A percentile compares a stretch with the other conserved stretches of the same genome.
These are phyloP conservation scores for Zosterops borbonicus DNA, from an alignment of 2,113 vertebrate genomes.

Conservation along the genomic window DNA sequence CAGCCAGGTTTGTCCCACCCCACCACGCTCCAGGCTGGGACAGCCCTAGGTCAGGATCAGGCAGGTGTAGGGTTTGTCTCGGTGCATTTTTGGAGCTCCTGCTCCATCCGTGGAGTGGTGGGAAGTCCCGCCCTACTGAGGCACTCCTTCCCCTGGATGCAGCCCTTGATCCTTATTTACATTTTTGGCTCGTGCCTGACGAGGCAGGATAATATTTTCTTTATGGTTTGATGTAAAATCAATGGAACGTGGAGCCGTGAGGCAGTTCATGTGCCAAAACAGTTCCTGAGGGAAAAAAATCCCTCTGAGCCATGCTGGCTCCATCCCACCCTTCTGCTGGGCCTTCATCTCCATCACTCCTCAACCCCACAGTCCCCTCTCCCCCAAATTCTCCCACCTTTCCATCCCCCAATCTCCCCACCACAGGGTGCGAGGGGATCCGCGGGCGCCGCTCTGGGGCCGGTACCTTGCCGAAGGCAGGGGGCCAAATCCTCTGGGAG, in stretches of 20 bases:
- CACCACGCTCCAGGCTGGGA: rapidly evolving
- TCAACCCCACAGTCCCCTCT: rapidly evolving
- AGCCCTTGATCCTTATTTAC: background rate
- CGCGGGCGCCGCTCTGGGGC: rapidly evolving
- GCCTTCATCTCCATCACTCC: background rate
- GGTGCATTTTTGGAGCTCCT: rapidly evolving
- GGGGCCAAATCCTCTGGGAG: constrained; percentile 74
- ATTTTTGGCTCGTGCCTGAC: background rate
- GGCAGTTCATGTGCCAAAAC: background rate
- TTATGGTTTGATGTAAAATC: background rate
- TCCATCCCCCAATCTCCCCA: background rate
- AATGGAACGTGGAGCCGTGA: background rate
- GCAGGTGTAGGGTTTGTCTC: rapidly evolving
- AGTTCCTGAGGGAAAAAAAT: background rate
- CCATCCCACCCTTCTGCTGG: background rate
- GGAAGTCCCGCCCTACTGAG: background rate
- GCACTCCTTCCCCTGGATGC: background rate
- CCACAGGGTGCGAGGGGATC: too few relatives aligned
- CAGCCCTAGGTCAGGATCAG: rapidly evolving
- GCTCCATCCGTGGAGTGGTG: rapidly evolving
- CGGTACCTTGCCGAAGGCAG: constrained; percentile 71
- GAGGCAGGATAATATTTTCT: background rate
- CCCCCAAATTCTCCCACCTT: background rate
- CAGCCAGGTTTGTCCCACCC: background rate
- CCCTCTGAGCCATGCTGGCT: rapidly evolving